Conservation (phyloP, 1,140 invertebrate genomes). For the Anoplolepis gracilipes region DNA sequence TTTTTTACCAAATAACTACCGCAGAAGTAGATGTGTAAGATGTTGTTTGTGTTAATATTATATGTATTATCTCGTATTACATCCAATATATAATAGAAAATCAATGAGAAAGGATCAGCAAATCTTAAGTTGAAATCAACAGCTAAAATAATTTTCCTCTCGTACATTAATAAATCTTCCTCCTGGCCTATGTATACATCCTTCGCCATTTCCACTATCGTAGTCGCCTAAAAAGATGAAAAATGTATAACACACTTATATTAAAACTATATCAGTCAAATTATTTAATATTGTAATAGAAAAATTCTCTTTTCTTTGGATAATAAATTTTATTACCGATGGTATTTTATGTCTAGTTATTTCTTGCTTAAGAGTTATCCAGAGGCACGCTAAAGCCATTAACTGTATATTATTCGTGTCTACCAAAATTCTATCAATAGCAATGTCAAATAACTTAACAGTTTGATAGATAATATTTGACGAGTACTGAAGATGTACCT, state of each 20-base stretch:
- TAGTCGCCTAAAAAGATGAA: constrained; percentile 61
- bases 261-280: constrained; percentile 2
- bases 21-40: constrained; percentile 53
- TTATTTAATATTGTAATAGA: background rate
- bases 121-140: constrained; percentile 74
- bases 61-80: background rate
- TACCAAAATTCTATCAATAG: constrained; percentile 59
- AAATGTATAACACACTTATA: constrained; percentile 27
- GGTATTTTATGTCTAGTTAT: constrained; percentile 61
- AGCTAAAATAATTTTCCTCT: constrained; percentile 65
- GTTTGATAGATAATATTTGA: constrained; percentile 73
- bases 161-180: constrained; percentile 62
- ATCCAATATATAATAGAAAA: constrained; percentile 58
- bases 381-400: constrained; percentile 69
- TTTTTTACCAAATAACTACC: constrained; percentile 73
- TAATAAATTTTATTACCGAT: constrained; percentile 57
- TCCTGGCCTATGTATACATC: constrained; percentile 47
- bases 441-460: constrained; percentile 74
- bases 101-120: constrained; percentile 70
- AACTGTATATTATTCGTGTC: constrained; percentile 60
- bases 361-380: constrained; percentile 75
- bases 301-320: background rate
- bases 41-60: background rate
- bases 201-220: constrained; percentile 60
- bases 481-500: constrained; percentile 67